phyloP scores from a whole-genome alignment of 2,113 vertebrate genomes.

The Pyrgilauda ruficollis region DNA sequence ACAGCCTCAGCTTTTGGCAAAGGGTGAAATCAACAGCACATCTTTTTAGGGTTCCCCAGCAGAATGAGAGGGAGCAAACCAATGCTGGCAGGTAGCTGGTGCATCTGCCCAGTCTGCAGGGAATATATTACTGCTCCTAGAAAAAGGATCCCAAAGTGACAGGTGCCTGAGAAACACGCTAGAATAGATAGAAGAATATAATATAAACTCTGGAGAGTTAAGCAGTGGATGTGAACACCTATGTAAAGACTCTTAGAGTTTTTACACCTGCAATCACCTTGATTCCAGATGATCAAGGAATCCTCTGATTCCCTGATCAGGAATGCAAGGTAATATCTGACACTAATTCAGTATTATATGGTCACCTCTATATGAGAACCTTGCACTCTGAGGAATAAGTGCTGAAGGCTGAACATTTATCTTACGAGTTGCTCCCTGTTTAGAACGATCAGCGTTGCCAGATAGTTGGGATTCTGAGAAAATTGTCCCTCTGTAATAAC shows the following conservation, averaged over 20 bases:
- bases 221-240: neutral
- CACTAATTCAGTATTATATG: slow-evolving; percentile 6
- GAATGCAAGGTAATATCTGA: neutral
- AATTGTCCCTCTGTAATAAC: neutral
- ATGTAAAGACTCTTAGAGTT: neutral
- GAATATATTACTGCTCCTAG: neutral
- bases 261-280: neutral
- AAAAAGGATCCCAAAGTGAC: neutral
- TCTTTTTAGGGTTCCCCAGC: neutral
- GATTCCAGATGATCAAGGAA: too few relatives aligned
- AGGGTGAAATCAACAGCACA: neutral
- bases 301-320: neutral
- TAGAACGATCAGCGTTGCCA: neutral
- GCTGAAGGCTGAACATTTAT: slow-evolving; percentile 39
- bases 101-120: neutral
- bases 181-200: neutral
- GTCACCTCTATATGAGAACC: slow-evolving; percentile 7
- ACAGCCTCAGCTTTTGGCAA: neutral
- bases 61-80: neutral
- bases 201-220: neutral
- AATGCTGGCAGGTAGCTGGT: neutral
- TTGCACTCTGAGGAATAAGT: slow-evolving; percentile 24
- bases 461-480: neutral
- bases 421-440: neutral
- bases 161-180: neutral